Conservation (phyloP, 2,113 vertebrate species). For the Heliornis fulica region DNA sequence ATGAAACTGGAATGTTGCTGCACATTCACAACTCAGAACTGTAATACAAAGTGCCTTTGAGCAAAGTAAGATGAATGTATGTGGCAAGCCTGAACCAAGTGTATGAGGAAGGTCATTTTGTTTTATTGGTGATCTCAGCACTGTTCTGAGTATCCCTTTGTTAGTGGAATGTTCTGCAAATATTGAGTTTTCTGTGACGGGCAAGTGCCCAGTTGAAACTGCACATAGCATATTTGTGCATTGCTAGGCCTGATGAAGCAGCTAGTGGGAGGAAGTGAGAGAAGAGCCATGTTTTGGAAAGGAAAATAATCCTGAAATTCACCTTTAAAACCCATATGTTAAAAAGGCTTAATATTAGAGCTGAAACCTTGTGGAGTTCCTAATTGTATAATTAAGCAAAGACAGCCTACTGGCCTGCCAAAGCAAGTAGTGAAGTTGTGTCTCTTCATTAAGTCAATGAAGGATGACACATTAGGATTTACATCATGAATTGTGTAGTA, state of each 20-base stretch:
- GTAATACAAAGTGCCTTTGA: background rate
- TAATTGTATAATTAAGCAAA: background rate
- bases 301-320: background rate
- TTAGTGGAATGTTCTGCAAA: background rate
- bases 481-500: background rate
- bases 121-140: background rate
- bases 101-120: background rate
- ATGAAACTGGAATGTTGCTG: background rate
- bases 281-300: background rate
- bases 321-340: background rate
- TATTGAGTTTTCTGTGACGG: background rate
- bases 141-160: background rate
- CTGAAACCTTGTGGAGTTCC: background rate
- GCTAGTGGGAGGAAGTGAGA: background rate
- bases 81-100: background rate
- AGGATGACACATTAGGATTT: background rate
- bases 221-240: accelerated
- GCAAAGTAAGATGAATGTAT: background rate
- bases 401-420: background rate
- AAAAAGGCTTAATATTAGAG: background rate
- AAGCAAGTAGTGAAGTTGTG: background rate
- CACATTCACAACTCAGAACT: background rate
- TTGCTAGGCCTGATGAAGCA: background rate
- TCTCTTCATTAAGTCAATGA: background rate
- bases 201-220: background rate